Conservation (phyloP, 2,888 invertebrate genomes). For the Cephus rjabovi region DNA sequence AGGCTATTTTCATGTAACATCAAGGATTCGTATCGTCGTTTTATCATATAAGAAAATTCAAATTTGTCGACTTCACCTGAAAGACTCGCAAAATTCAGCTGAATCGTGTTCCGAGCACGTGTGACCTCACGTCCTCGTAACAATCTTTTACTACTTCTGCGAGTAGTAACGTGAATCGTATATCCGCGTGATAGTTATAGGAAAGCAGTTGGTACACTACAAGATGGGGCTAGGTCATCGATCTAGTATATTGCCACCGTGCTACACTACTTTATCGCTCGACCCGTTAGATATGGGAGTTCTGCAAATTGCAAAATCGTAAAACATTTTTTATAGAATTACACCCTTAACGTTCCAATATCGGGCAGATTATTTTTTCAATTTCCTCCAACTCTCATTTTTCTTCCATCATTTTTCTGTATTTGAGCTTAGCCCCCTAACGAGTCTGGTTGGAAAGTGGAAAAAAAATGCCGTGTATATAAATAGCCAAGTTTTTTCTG, state of each 20-base stretch:
- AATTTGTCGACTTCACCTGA: background rate
- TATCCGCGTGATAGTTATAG: background rate
- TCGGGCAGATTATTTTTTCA: background rate
- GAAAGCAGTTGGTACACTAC: background rate
- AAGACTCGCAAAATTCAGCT: background rate
- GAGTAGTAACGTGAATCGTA: background rate
- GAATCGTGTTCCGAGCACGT: background rate
- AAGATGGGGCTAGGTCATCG: background rate
- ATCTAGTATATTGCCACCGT: background rate
- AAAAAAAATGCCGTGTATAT: background rate
- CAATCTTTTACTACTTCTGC: background rate
- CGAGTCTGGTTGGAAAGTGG: background rate
- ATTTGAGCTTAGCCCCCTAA: background rate
- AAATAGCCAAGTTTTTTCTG: background rate
- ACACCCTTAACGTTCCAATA: background rate
- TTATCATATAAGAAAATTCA: background rate
- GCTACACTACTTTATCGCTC: background rate
- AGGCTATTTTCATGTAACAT: background rate
- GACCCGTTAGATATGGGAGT: background rate
- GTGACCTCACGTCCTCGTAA: background rate
- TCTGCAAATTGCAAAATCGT: background rate
- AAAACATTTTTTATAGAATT: background rate
- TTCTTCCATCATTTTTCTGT: background rate
- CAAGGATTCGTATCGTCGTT: background rate
- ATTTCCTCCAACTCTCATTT: background rate